These are phyloP conservation scores for Brachionichthys hirsutus DNA, from an alignment of 2,113 vertebrate species.

Conservation along the genomic window DNA sequence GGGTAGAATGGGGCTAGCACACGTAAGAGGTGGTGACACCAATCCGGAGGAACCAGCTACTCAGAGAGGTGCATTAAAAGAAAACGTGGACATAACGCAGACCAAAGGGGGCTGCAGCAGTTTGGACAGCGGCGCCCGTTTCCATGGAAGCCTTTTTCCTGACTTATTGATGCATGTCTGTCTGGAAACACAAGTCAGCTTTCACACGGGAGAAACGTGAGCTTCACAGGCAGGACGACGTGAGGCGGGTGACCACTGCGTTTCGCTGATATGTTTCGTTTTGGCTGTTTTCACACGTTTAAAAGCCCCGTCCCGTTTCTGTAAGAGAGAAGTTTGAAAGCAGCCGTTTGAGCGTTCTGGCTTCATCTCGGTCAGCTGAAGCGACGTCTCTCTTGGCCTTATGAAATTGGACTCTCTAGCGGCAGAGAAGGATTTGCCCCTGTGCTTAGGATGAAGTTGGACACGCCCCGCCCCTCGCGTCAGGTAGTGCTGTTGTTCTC, in stretches of 20 bases:
- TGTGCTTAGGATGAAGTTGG: constrained; percentile 57
- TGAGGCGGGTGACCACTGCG: constrained; percentile 48
- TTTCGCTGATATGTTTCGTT: constrained; percentile 72
- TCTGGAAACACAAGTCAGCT: constrained; percentile 64
- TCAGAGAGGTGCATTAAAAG: constrained; percentile 33
- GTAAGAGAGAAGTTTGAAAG: constrained; percentile 75
- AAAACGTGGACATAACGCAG: constrained; percentile 54
- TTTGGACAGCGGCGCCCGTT: constrained; percentile 68
- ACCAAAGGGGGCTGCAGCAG: constrained; percentile 44
- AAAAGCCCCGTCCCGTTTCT: constrained; percentile 48
- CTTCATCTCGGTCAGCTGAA: constrained; percentile 28
- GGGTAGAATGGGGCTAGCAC: constrained; percentile 18
- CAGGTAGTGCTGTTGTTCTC: constrained; percentile 41
- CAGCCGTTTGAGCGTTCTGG: constrained; percentile 68
- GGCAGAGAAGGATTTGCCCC: constrained; percentile 48
- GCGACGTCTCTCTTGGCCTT: constrained; percentile 52
- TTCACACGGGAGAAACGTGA: constrained; percentile 61
- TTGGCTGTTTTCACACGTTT: constrained; percentile 60
- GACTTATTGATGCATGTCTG: constrained; percentile 72
- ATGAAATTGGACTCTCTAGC: constrained; percentile 44
- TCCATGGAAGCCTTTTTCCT: constrained; percentile 68
- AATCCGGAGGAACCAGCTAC: constrained; percentile 26
- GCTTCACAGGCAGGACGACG: constrained; percentile 56
- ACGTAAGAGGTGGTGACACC: constrained; percentile 20
- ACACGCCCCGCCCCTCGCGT: constrained; percentile 30